Percentiles rank a stretch among this genome's conserved stretches.
These are phyloP conservation scores for Caenorhabditis auriculariae DNA, from an alignment of 2,888 invertebrate species.

Conservation along the genomic window DNA sequence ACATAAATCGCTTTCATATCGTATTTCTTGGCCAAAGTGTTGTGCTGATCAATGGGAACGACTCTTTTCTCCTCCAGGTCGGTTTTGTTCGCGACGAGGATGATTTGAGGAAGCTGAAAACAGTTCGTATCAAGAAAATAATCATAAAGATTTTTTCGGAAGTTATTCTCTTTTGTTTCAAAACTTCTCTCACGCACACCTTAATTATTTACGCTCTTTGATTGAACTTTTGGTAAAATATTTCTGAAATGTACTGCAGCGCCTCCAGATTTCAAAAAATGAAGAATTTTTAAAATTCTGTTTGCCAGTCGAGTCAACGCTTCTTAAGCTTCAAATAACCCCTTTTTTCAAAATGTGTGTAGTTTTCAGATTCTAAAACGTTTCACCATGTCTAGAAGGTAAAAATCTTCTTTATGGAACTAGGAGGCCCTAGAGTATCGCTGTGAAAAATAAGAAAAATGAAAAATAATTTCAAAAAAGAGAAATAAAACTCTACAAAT, in stretches of 20 bases:
- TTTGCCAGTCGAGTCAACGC: no score
- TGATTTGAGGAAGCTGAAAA: slow-evolving; percentile 65
- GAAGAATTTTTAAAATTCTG: no score
- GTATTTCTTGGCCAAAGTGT: slow-evolving; percentile 59
- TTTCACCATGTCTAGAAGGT: no score
- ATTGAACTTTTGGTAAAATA: not conserved
- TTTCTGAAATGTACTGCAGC: not conserved
- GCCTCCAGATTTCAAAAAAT: not conserved
- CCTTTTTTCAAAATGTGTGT: no score
- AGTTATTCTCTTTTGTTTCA: not conserved
- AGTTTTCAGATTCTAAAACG: no score
- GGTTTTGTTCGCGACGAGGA: slow-evolving; percentile 69
- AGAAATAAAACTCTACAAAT: not conserved
- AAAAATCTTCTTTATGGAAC: no score
- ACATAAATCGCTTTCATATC: slow-evolving; percentile 67
- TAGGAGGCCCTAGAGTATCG: no score
- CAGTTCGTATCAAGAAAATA: not conserved
- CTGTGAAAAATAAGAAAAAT: no score
- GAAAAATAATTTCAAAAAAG: not conserved
- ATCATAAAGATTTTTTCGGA: not conserved
- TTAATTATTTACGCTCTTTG: not conserved
- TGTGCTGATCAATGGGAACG: slow-evolving; percentile 67
- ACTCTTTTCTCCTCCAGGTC: slow-evolving; percentile 68
- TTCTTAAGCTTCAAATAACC: no score
- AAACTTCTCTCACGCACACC: not conserved